Conservation (phyloP, 2,797 vertebrate genomes). For the Hydrocynus forskahlii region DNA sequence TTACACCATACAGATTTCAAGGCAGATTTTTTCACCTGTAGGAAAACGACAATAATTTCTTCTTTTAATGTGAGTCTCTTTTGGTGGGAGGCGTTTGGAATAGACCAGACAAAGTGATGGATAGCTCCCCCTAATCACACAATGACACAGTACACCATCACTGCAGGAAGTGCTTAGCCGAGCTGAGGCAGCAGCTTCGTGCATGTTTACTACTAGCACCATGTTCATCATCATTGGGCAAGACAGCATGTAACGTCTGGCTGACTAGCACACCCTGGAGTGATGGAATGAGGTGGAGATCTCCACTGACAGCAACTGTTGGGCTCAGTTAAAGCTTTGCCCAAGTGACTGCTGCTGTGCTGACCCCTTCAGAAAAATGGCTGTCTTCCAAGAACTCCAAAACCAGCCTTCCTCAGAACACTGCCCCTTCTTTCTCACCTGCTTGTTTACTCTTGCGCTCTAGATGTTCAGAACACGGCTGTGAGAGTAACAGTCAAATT, state of each 20-base stretch:
- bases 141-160: slow-evolving; percentile 32
- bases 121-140: slow-evolving; percentile 27
- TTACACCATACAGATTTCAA: slow-evolving; percentile 7
- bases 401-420: slow-evolving; percentile 22
- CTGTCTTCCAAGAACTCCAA: slow-evolving; percentile 54
- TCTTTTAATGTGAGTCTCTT: slow-evolving; percentile 4
- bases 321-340: slow-evolving; percentile 58
- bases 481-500: slow-evolving; percentile 61
- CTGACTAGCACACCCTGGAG: slow-evolving; percentile 18
- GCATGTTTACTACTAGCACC: slow-evolving; percentile 18
- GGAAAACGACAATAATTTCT: background rate
- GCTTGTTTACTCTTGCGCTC: slow-evolving; percentile 72
- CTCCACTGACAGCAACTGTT: slow-evolving; percentile 66
- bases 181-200: slow-evolving; percentile 29
- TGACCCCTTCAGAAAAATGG: slow-evolving; percentile 57
- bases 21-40: background rate
- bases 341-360: slow-evolving; percentile 57
- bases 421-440: slow-evolving; percentile 37
- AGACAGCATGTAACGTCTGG: slow-evolving; percentile 33
- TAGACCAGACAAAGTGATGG: slow-evolving; percentile 27
- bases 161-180: slow-evolving; percentile 32
- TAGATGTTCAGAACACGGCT: slow-evolving; percentile 53
- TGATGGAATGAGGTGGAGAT: slow-evolving; percentile 63
- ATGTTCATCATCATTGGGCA: slow-evolving; percentile 37
- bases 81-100: background rate